A percentile compares a stretch with the other conserved stretches of the same genome.
phyloP scores from a whole-genome alignment of 1,140 invertebrate species.

The Drosophila cardini region DNA sequence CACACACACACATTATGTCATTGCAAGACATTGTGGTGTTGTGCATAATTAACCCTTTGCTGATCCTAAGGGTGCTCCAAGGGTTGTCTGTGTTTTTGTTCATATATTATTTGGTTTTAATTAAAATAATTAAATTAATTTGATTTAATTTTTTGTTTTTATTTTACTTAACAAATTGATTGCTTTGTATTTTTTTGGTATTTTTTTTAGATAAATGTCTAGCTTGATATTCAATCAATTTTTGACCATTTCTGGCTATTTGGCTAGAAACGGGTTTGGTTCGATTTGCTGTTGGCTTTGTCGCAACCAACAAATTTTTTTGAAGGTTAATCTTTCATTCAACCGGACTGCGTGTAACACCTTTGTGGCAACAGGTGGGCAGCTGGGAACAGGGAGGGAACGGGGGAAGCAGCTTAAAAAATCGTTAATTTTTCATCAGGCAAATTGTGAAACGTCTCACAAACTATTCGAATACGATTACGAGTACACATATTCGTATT shows the following conservation, averaged over 20 bases:
- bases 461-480: constrained; percentile 2
- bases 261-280: constrained; percentile 43
- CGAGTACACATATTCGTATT: constrained; percentile 12
- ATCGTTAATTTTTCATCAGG: constrained; percentile 51
- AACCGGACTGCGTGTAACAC: constrained; percentile 34
- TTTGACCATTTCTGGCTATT: constrained; percentile 31
- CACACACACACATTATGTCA: too few relatives aligned
- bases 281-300: constrained; percentile 21
- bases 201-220: not conserved
- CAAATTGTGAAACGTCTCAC: constrained; percentile 36
- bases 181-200: not conserved
- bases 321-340: constrained; percentile 77
- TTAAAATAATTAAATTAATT: not conserved
- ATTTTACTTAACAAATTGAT: not conserved
- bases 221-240: not conserved
- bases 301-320: constrained; percentile 53
- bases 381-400: not conserved
- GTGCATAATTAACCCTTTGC: not conserved
- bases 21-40: too few relatives aligned
- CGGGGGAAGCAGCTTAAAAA: not conserved
- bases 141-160: not conserved
- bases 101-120: not conserved
- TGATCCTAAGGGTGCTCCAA: not conserved
- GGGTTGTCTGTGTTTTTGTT: not conserved
- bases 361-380: not conserved